Base-by-base conservation (phyloP, 1,140 invertebrate species). In the Rhagoletis pomonella region DNA sequence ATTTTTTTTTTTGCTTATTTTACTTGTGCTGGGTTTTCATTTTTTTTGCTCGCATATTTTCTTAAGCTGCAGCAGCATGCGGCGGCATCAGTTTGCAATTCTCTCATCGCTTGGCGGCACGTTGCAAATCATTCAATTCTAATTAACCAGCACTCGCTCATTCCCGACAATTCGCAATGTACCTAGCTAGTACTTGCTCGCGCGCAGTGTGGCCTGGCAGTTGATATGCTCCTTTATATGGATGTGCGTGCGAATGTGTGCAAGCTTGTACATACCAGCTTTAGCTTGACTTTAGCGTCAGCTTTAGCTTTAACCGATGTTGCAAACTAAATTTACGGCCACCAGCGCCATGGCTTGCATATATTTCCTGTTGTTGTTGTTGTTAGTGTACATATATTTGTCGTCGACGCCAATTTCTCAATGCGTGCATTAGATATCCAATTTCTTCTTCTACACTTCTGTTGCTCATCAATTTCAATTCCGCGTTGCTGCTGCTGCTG, bases 131-230 rank as follows among this genome's bases (percentile, higher is more conserved):
- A 60, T 64, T 86, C 55, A 86, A 86, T 86, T 86, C 58, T 86
- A 86, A 86, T 86, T 86, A 86, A 86, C 84, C 42, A 62, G n/a
- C 84, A 60, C 60, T 86, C 60, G 84, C 84, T 86, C 59, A 86
- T 86, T 86, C 59, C 84, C 73, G n/a, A 58, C 73, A 81, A 81
- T 81, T 81, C 73, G 73, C 73, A 81, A 50, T 81, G 44, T 81
- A 5, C 29, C 29, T 29, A 29, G 29, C 29, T 29, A 29, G 29
- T 29, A 29, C 29, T 29, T 29, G 29, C 29, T 29, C 29, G 29
- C 29, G 29, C 17, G 44, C 47, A 81, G 47, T 19, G 47, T 6
- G n/a, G 9, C 73, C 29, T 19, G 69, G 1, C 60, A 62, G 60
- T 29, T 29, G 29, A 29, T 29, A 1, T 29, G 29, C 29, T 29